These are phyloP conservation scores for Archilochus colubris DNA, from an alignment of 2,113 vertebrate species.

Conservation along the genomic window DNA sequence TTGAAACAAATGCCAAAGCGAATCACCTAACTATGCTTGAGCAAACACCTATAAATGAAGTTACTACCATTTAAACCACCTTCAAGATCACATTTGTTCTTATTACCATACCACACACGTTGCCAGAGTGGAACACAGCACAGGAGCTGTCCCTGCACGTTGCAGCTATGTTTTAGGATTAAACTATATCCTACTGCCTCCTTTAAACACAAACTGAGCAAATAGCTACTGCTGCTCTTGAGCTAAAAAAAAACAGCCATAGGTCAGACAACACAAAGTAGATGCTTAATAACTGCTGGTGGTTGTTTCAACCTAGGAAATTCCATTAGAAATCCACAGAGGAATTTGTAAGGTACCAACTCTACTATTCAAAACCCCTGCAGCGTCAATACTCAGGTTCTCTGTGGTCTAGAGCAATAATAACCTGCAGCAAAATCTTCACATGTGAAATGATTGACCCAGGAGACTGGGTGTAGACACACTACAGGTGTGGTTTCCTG, in stretches of 20 bases:
- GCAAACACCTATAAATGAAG: not conserved
- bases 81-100: not conserved
- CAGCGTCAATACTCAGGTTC: not conserved
- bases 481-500: not conserved
- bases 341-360: not conserved
- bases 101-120: not conserved
- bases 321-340: not conserved
- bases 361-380: not conserved
- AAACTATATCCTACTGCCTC: not conserved
- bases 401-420: not conserved
- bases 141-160: accelerated
- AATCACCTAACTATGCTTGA: not conserved
- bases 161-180: not conserved
- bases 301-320: not conserved
- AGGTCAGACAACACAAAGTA: not conserved
- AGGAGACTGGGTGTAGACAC: not conserved
- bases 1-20: not conserved
- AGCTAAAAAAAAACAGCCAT: not conserved
- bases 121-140: not conserved
- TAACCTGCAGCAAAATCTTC: not conserved
- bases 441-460: not conserved
- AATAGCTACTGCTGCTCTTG: not conserved
- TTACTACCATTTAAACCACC: not conserved
- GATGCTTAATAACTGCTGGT: not conserved
- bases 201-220: not conserved